Conservation (phyloP, 2,888 invertebrate species). For the Leucoma salicis region DNA sequence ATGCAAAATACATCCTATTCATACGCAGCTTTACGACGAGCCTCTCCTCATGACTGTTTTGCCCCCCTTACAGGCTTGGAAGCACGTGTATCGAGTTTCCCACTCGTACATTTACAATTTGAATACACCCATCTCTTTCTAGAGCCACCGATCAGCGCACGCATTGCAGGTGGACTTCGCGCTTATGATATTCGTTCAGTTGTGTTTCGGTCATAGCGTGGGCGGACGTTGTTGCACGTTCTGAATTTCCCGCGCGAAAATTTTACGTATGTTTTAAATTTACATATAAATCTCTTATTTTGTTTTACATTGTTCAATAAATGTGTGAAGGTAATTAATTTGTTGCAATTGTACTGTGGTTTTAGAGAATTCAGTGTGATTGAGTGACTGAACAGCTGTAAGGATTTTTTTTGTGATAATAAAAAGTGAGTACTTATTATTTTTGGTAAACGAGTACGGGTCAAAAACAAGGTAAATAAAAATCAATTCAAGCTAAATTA, state of each 20-base stretch:
- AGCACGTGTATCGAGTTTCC: constrained; percentile 69
- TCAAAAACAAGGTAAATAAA: not conserved
- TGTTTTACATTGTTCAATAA: constrained; percentile 39
- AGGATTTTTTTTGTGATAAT: constrained; percentile 39
- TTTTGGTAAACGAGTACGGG: not conserved
- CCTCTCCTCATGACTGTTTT: constrained; percentile 69
- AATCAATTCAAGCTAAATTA: not conserved
- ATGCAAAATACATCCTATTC: constrained; percentile 70
- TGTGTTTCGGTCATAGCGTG: constrained; percentile 56
- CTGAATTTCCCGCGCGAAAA: constrained; percentile 76
- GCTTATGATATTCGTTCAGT: constrained; percentile 49
- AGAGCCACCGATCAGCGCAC: constrained; percentile 68
- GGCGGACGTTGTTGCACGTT: constrained; percentile 50
- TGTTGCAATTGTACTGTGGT: constrained; percentile 46
- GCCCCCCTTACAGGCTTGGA: constrained; percentile 53
- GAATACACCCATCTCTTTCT: constrained; percentile 43
- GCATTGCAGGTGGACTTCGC: constrained; percentile 81
- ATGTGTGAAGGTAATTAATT: constrained; percentile 55
- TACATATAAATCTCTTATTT: constrained; percentile 5
- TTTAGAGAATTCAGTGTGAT: constrained; percentile 45
- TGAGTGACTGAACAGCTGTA: constrained; percentile 24
- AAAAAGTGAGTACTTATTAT: constrained; percentile 34
- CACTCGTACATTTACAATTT: constrained; percentile 31
- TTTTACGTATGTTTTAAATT: constrained; percentile 44
- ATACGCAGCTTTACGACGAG: constrained; percentile 70